phyloP scores from a whole-genome alignment of 2,113 vertebrate species.

The Nesoenas mayeri region DNA sequence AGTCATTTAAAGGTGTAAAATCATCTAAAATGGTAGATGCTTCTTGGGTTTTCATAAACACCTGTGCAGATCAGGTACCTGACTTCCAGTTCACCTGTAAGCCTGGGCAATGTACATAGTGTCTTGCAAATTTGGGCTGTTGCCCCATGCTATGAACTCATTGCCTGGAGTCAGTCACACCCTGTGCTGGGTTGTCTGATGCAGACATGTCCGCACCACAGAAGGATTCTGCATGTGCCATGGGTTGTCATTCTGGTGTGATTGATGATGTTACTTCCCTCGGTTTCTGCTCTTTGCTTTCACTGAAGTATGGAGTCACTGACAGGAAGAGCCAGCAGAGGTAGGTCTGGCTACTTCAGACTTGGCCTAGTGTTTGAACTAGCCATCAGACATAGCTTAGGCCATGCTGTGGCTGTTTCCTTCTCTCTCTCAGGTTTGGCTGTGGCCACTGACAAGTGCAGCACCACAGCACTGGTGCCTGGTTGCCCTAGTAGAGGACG shows the following conservation, averaged over 20 bases:
- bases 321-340: not conserved
- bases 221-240: not conserved
- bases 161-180: not conserved
- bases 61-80: not conserved
- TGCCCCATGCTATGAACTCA: not conserved
- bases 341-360: not conserved
- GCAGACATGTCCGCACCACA: not conserved
- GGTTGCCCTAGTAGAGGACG: not conserved
- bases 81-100: not conserved
- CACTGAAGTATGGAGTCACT: no score
- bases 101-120: fast-evolving
- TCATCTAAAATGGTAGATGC: not conserved
- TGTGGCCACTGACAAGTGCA: not conserved
- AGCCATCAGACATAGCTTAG: fast-evolving
- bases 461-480: not conserved
- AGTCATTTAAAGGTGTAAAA: not conserved
- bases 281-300: fast-evolving
- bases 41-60: not conserved
- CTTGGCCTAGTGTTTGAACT: fast-evolving
- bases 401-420: fast-evolving
- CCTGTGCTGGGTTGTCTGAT: not conserved
- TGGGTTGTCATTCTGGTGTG: not conserved
- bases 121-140: not conserved
- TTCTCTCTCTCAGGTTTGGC: not conserved
- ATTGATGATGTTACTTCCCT: not conserved